Evolutionary conservation across 2,888 invertebrate genomes (phyloP), one percentile per base, ranked within the genome.

Genomic region (Onthophagus sagittarius): DNA sequence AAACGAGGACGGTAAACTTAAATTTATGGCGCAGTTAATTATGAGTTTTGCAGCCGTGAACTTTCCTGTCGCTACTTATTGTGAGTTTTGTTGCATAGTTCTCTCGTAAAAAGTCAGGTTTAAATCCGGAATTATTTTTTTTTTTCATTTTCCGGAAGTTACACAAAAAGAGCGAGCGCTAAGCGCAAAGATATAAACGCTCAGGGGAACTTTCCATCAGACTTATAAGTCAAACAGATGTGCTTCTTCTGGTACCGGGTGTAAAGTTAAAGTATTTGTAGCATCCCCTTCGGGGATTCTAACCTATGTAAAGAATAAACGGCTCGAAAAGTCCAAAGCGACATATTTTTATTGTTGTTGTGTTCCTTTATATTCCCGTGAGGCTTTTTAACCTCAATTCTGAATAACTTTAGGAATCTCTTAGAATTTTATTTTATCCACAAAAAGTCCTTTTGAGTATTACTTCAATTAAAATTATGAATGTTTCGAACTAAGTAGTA

Each of bases 251-350:
- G 23, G 2, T 23, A 3, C 2, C 3, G 23, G 23, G 23, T 23
- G 32, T 13, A 23, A 67, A n/a, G 5, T 67, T 67, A 67, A 67
- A 67, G 32, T 11, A 67, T 67, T 67, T 65, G 13, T 4, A 31
- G n/a, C 32, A n/a, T 23, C 23, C 67, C 31, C 14, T 23, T n/a
- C 9, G 67, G 67, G 67, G n/a, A 67, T 23, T 32, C 23, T 31
- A 31, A 23, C 31, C 31, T 71, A 73, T 63, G 67, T 71, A 73
- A 73, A 71, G 62, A 32, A 71, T 53, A 15, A 71, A 62, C 73
- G 71, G 62, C 33, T 71, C 33, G 23, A 33, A 14, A 69, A 73
- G 63, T 53, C 71, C 64, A 69, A 63, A 67, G 62, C 32, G 23
- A 23, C 67, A 14, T 23, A 3, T 23, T 67, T 67, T 71, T 71